These are phyloP conservation scores for Anomalospiza imberbis DNA, from an alignment of 2,797 vertebrate species.

Conservation along the genomic window DNA sequence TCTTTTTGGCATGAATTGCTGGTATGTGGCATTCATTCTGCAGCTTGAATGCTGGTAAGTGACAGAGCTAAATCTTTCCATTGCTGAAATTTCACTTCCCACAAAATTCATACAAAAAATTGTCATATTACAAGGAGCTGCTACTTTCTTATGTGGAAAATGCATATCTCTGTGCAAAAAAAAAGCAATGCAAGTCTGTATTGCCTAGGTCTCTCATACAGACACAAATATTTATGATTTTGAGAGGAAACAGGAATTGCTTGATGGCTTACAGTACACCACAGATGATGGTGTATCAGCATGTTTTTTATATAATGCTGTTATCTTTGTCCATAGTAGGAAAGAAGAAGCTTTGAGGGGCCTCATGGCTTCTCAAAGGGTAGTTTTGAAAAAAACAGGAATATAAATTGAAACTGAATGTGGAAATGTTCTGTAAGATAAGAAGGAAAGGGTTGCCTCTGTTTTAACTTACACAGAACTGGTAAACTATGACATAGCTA, in stretches of 20 bases:
- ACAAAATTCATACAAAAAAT: neutral
- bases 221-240: neutral
- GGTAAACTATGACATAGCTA: neutral
- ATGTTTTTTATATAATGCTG: neutral
- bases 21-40: slow-evolving; percentile 28
- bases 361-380: neutral
- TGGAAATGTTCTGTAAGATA: neutral
- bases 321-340: neutral
- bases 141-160: neutral
- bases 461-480: neutral
- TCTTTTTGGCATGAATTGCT: neutral
- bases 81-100: slow-evolving; percentile 16
- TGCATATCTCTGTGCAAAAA: neutral
- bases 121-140: neutral
- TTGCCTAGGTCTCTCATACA: neutral
- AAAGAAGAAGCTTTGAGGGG: neutral
- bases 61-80: slow-evolving; percentile 16
- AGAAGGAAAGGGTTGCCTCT: neutral
- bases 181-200: neutral
- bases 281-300: neutral
- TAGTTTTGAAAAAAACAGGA: neutral
- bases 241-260: slow-evolving; percentile 1
- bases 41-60: slow-evolving; percentile 7
- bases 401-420: neutral
- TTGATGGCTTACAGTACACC: neutral